Evolutionary conservation across 2,888 invertebrate genomes (phyloP).

Genomic region (Hyppa rectilinea): DNA sequence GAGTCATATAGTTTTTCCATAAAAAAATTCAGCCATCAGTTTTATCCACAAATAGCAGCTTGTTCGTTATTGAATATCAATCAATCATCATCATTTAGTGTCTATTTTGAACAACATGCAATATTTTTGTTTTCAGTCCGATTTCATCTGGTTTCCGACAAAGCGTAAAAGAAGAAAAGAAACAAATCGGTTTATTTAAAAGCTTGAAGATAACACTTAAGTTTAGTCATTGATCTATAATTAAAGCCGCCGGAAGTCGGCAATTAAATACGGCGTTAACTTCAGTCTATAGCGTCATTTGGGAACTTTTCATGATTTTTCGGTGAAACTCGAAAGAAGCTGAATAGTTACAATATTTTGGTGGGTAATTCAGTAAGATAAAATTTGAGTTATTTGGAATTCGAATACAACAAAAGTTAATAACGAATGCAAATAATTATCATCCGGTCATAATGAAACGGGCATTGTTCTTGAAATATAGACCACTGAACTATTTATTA

Average conservation of each 20-base stretch:
- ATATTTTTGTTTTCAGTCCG: background rate
- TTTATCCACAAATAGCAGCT: background rate
- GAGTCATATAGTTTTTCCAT: background rate
- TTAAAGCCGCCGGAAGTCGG: slow-evolving; percentile 45
- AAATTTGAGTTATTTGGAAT: background rate
- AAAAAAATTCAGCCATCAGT: background rate
- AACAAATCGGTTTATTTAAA: slow-evolving; percentile 40
- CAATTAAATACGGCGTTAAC: slow-evolving; percentile 45
- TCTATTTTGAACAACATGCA: background rate
- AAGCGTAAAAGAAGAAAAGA: slow-evolving; percentile 36
- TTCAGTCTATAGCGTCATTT: slow-evolving; percentile 34
- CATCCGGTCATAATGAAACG: background rate
- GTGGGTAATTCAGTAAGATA: background rate
- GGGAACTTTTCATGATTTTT: slow-evolving; percentile 25
- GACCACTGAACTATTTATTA: background rate
- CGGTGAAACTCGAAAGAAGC: slow-evolving; percentile 9
- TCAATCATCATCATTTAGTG: background rate
- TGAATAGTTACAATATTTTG: background rate
- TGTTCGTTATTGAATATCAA: background rate
- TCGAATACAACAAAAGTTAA: background rate
- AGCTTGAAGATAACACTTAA: slow-evolving; percentile 48
- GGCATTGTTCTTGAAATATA: slow-evolving; percentile 7
- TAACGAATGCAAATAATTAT: background rate
- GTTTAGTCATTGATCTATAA: slow-evolving; percentile 52
- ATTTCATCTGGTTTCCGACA: slow-evolving; percentile 23